Percentiles rank a stretch among this genome's conserved stretches.
Conservation (phyloP, 2,888 invertebrate species). For the Ptychoptera contaminata region DNA sequence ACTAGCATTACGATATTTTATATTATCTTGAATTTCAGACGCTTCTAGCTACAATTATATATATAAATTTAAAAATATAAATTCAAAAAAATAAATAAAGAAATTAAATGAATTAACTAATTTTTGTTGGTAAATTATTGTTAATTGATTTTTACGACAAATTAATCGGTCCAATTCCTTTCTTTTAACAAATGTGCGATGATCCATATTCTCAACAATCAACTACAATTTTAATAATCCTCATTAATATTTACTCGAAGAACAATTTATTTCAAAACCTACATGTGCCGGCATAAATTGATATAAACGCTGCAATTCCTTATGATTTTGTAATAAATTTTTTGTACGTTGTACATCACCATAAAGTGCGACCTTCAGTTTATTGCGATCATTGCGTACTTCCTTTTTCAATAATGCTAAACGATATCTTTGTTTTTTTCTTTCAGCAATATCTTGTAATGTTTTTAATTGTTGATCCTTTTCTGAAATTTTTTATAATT, state of each 20-base stretch:
- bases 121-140: slow-evolving; percentile 17
- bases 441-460: slow-evolving; percentile 1
- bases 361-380: slow-evolving; percentile 19
- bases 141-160: slow-evolving; percentile 18
- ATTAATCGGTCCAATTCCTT: slow-evolving; percentile 25
- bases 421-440: slow-evolving; percentile 1
- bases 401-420: slow-evolving; percentile 16
- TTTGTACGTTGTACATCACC: slow-evolving; percentile 20
- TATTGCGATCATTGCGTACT: slow-evolving; percentile 22
- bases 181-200: slow-evolving; percentile 25
- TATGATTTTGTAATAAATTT: slow-evolving; percentile 23
- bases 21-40: slow-evolving; percentile 21
- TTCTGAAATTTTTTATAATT: slow-evolving; percentile 5
- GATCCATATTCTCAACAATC: slow-evolving; percentile 26
- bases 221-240: background rate
- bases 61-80: background rate
- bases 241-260: background rate
- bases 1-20: slow-evolving; percentile 23
- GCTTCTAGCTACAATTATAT: slow-evolving; percentile 16
- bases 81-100: background rate
- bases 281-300: slow-evolving; percentile 23
- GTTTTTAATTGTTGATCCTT: slow-evolving; percentile 7
- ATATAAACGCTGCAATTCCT: slow-evolving; percentile 25
- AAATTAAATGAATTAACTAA: slow-evolving; percentile 14
- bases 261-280: background rate